Evolutionary conservation across 2,797 vertebrate species (phyloP).

Genomic region (Neosilurus mollespiculum): DNA sequence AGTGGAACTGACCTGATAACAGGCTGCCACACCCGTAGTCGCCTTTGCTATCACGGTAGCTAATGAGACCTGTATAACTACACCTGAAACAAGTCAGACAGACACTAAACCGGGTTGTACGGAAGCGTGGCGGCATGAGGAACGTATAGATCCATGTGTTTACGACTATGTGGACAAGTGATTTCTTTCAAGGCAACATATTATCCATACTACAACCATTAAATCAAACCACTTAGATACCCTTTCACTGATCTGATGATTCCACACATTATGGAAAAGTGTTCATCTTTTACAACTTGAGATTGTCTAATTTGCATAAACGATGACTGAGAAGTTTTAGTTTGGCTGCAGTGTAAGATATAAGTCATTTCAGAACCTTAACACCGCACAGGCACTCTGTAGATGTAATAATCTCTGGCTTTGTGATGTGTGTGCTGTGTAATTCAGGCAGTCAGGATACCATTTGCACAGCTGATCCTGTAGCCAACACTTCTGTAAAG

Average conservation of each 20-base stretch:
- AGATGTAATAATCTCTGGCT: constrained; percentile 8
- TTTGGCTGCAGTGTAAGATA: not conserved
- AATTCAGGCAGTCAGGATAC: not conserved
- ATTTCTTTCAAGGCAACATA: not conserved
- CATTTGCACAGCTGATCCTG: not conserved
- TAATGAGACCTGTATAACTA: not conserved
- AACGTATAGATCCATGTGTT: not conserved
- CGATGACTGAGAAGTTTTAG: constrained; percentile 4
- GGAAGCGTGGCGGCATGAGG: not conserved
- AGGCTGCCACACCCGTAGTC: too few relatives aligned
- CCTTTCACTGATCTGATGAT: not conserved
- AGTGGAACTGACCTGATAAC: not conserved
- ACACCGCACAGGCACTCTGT: not conserved
- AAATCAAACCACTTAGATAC: not conserved
- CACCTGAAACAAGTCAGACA: not conserved
- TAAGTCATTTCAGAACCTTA: not conserved
- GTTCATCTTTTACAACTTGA: not conserved
- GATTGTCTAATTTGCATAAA: not conserved
- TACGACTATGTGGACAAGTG: too few relatives aligned
- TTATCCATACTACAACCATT: not conserved
- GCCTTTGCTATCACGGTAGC: not conserved
- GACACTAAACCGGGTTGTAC: not conserved
- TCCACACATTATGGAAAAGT: not conserved
- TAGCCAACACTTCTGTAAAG: not conserved
- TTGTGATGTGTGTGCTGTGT: not conserved